Conservation (phyloP, 2,113 vertebrate genomes). For the Lagopus leucura region DNA sequence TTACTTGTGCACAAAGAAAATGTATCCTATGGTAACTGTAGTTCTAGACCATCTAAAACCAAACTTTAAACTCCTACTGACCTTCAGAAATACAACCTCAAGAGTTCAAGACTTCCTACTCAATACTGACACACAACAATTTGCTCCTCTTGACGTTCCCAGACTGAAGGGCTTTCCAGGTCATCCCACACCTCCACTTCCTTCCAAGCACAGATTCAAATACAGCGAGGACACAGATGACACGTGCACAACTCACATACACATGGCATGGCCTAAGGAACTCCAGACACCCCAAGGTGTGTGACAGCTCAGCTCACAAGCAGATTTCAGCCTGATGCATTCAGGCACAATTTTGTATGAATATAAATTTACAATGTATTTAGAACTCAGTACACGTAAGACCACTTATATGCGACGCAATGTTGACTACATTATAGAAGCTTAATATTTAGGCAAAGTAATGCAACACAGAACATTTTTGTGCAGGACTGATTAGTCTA, state of each 20-base stretch:
- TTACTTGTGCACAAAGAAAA: neutral
- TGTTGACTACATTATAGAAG: neutral
- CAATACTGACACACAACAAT: neutral
- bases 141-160: neutral
- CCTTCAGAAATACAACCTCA: neutral
- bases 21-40: neutral
- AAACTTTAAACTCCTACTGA: neutral
- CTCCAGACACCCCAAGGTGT: neutral
- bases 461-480: neutral
- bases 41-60: no score
- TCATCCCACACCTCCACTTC: neutral
- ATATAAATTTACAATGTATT: neutral
- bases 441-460: neutral
- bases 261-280: neutral
- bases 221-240: accelerated
- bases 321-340: neutral
- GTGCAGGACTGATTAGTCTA: neutral
- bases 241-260: accelerated
- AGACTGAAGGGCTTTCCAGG: neutral
- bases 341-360: neutral
- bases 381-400: neutral
- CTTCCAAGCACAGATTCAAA: neutral
- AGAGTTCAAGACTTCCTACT: neutral
- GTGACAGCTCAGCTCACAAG: neutral
- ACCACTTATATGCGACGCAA: neutral